Conservation (phyloP, 2,797 vertebrate genomes). For the Acipenser transmontanus region DNA sequence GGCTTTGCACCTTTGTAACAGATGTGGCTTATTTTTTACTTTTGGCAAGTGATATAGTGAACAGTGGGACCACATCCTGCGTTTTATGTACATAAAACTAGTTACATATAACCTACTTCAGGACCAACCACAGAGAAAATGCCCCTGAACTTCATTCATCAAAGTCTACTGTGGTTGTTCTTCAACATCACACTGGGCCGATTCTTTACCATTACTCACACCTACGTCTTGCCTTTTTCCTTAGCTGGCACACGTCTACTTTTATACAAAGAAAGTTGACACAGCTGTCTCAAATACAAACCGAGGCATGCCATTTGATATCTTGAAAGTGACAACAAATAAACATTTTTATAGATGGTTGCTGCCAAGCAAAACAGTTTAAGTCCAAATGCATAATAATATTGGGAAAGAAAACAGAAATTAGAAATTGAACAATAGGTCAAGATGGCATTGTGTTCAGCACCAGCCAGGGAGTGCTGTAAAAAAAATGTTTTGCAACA, state of each 20-base stretch:
- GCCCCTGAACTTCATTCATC: background rate
- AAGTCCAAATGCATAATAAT: conserved; percentile 39
- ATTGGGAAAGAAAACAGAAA: conserved; percentile 53
- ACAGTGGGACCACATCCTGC: conserved; percentile 10
- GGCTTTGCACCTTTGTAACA: conserved; percentile 4
- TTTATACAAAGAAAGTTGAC: conserved; percentile 39
- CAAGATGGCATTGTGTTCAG: conserved; percentile 51
- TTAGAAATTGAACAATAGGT: conserved; percentile 61
- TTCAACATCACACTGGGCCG: background rate
- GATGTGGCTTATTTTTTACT: background rate
- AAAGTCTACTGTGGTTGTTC: background rate
- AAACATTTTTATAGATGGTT: conserved; percentile 46
- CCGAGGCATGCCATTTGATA: conserved; percentile 39
- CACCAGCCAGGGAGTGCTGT: conserved; percentile 31
- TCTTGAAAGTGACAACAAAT: conserved; percentile 60
- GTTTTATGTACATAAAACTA: conserved; percentile 2
- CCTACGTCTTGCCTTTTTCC: conserved; percentile 22
- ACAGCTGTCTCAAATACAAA: conserved; percentile 46
- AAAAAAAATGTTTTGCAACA: conserved; percentile 23
- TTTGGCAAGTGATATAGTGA: background rate
- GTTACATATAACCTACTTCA: conserved; percentile 1
- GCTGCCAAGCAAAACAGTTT: conserved; percentile 52
- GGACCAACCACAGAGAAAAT: conserved; percentile 5
- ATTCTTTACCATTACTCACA: conserved; percentile 14
- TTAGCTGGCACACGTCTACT: conserved; percentile 11